A percentile compares a stretch with the other conserved stretches of the same genome.
These are phyloP conservation scores for Brachionus rotundiformis DNA, from an alignment of 1,140 invertebrate species.

Conservation along the genomic window DNA sequence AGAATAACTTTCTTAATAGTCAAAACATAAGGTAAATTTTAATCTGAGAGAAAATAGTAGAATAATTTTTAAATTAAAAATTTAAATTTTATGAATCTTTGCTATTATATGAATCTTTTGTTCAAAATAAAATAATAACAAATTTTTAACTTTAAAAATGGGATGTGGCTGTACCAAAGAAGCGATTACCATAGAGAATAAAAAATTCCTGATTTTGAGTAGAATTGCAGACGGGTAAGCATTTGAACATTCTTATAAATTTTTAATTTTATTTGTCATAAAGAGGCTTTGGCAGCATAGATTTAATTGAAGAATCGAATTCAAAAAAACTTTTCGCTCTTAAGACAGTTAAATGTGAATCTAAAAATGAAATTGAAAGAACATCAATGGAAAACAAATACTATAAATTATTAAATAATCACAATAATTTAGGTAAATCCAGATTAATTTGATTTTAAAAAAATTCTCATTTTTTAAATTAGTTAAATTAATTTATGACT, in stretches of 20 bases:
- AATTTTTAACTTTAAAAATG: slow-evolving; percentile 13
- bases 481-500: slow-evolving; percentile 27
- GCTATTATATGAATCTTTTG: not conserved
- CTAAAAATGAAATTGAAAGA: slow-evolving; percentile 40
- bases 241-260: not conserved
- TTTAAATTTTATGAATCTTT: not conserved
- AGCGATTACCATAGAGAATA: not conserved
- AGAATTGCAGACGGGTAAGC: slow-evolving; percentile 44
- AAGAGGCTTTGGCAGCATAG: slow-evolving; percentile 43
- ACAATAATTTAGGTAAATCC: not conserved
- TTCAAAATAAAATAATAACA: not conserved
- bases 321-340: not conserved
- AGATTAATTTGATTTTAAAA: not conserved
- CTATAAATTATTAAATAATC: slow-evolving; percentile 3
- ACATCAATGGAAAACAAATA: slow-evolving; percentile 27
- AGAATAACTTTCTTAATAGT: no score
- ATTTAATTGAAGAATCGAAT: slow-evolving; percentile 13
- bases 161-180: slow-evolving; percentile 45
- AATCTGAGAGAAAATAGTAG: not conserved
- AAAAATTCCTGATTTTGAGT: slow-evolving; percentile 21
- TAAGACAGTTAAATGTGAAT: slow-evolving; percentile 43
- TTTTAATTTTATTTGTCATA: not conserved
- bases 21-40: slow-evolving; percentile 27
- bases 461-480: not conserved
- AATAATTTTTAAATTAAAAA: not conserved